Base-by-base conservation (phyloP, 2,888 invertebrate species). In the Phyllotreta cruciferae region DNA sequence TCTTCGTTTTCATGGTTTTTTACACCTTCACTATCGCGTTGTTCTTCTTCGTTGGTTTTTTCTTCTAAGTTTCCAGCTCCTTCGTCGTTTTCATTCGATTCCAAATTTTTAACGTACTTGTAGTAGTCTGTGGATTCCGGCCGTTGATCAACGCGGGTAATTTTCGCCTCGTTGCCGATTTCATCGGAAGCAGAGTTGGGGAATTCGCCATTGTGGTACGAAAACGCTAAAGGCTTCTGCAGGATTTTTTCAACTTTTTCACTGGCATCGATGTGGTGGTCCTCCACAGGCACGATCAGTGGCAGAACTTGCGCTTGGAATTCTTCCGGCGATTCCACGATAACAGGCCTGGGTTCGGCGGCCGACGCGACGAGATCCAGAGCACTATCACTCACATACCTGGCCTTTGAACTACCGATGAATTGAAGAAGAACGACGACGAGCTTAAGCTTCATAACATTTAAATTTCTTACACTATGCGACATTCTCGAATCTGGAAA, bases 241-340 rank as follows among this genome's bases (percentile, higher is more conserved):
- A 79, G 67, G 35, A 77, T 62, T 68, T 79, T 80, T 62, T 78
- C 77, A 24, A 76, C 68, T 66, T 73, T 73, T 70, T 75, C 75
- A 73, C 77, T 77, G 36, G 76, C 76, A 52, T 60, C 63, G 36
- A 53, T 44, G 14, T 39, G 56, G 56, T 55, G 57, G 3, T 61
- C 35, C 39, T 71, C 72, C n/a, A 67, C n/a, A n/a, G n/a, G n/a
- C n/a, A n/a, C 70, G 3, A 72, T 68, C 39, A 74, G 64, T 3
- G 74, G 75, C 7, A 71, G 49, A 49, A 69, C 64, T n/a, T 10
- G 44, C 10, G 44, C 44, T 3, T 7, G 10, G 4, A 44, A 44
- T 44, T 44, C 56, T 24, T 67, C 52, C 0, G 71, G 70, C 55
- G 63, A 60, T 56, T 73, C 75, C 4, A 68, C 64, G 53, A 71